A percentile compares a stretch with the other conserved stretches of the same genome.
Evolutionary conservation across 1,140 invertebrate genomes (phyloP).

Genomic region (Leptinotarsa texana): DNA sequence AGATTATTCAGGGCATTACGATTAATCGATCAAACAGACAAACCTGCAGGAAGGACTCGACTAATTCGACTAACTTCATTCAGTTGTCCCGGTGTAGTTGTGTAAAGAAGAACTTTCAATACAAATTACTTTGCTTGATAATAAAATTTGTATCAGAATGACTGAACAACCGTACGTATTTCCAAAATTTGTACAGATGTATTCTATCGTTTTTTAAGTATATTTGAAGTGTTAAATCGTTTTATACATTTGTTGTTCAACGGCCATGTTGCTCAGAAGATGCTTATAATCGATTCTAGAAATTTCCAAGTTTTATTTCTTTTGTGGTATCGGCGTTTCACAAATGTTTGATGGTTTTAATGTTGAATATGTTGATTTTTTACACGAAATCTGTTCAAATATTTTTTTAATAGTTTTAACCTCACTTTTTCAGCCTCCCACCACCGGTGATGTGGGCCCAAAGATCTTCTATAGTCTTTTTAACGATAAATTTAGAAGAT

Average conservation of each 20-base stretch:
- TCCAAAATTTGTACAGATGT: not conserved
- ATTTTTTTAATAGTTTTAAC: constrained; percentile 34
- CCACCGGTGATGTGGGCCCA: constrained; percentile 93
- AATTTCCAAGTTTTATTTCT: constrained; percentile 4
- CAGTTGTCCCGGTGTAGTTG: constrained; percentile 30
- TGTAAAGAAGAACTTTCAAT: constrained; percentile 17
- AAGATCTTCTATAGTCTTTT: constrained; percentile 74
- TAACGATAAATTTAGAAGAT: constrained; percentile 89
- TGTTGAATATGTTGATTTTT: too few relatives aligned
- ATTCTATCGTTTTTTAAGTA: not conserved
- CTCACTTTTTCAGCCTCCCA: constrained; percentile 56
- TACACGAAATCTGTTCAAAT: not conserved
- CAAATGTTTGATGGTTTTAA: too few relatives aligned
- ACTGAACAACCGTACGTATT: constrained; percentile 38
- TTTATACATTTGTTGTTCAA: constrained; percentile 23
- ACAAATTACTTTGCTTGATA: constrained; percentile 30
- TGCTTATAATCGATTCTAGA: constrained; percentile 41
- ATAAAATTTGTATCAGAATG: constrained; percentile 32
- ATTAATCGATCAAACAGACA: not conserved
- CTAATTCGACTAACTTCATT: constrained; percentile 25
- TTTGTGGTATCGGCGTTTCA: too few relatives aligned
- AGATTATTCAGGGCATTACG: constrained; percentile 28
- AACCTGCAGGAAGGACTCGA: constrained; percentile 8
- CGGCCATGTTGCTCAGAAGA: constrained; percentile 34
- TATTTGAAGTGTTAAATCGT: not conserved